Percentiles rank a stretch among this genome's conserved stretches.
phyloP scores from a whole-genome alignment of 2,113 vertebrate species.

The Ivindomyrus marchei region DNA sequence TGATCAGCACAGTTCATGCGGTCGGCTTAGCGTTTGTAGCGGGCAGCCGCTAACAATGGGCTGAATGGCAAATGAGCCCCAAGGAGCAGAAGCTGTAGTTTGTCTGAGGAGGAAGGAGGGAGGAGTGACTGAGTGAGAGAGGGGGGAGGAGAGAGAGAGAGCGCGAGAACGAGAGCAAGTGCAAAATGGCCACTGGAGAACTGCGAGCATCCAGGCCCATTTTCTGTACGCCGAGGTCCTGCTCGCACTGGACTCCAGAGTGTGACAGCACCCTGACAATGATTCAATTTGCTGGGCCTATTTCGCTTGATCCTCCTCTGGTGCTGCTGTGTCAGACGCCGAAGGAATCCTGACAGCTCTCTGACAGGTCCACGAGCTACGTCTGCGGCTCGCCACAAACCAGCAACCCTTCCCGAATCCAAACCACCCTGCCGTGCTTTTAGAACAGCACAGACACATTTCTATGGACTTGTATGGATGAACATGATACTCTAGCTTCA shows the following conservation, averaged over 20 bases:
- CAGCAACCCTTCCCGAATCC: neutral
- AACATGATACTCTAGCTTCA: neutral
- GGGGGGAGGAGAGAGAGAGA: neutral
- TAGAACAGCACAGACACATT: neutral
- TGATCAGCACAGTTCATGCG: neutral
- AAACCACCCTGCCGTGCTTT: neutral
- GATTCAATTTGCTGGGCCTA: neutral
- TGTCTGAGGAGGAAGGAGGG: neutral
- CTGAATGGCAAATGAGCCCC: neutral
- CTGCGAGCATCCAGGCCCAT: neutral
- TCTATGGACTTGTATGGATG: neutral
- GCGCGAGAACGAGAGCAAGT: neutral
- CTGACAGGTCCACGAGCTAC: neutral
- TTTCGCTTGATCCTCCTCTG: neutral
- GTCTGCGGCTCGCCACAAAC: neutral
- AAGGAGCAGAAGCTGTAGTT: neutral
- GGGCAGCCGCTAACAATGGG: neutral
- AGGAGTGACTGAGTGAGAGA: neutral
- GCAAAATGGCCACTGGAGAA: constrained; percentile 16
- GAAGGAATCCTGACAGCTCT: neutral
- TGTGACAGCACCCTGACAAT: neutral
- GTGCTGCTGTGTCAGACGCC: neutral
- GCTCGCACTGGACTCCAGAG: neutral
- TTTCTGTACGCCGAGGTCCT: neutral
- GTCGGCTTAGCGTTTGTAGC: neutral